Base-by-base conservation (phyloP, 2,113 vertebrate species). In the Cyanoderma ruficeps region DNA sequence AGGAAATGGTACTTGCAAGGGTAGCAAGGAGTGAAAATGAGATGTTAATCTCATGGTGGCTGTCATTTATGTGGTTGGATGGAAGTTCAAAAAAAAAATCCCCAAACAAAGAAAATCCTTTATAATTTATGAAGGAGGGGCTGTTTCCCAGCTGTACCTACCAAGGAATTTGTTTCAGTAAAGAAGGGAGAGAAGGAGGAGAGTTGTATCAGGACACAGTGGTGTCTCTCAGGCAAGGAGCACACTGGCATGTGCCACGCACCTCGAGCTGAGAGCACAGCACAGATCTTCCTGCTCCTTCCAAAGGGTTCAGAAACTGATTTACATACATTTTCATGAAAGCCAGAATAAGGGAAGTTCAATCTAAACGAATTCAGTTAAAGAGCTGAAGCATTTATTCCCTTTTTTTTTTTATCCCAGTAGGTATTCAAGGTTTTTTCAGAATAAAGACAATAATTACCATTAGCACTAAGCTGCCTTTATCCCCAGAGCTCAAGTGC, bases 171-270 rank as follows among this genome's bases (percentile, higher is more conserved):
- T 52, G 3, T 56, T 87, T 68, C 37, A n/a, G 67, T 39, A 33
- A 24, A 68, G 53, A 47, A 69, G 8, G 21, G 11, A 37, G 37
- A 50, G 57, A 3, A 50, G 42, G 21, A 77, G 17, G 6, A 7
- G 30, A 37, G 33, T 25, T 49, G 20, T 10, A 4, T 39, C 16
- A 49, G 59, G 55, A 33, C 9, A 35, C 13, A 20, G 33, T 18
- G 11, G 14, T 37, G 18, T 47, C 7, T 33, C 52, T 55, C 1
- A 1, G 52, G 37, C 31, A 61, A 64, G 41, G 27, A 80, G 71
- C 39, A 23, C 18, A 24, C 5, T 7, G 19, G 24, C 13, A 1
- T 49, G 39, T 31, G 41, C 46, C 17, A 6, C 0, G 0, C 6
- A 6, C 47, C 20, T 57, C 7, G 24, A 50, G 23, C 63, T 50